Percentiles rank a stretch among this genome's conserved stretches.
Evolutionary conservation across 2,113 vertebrate species (phyloP).

Genomic region (Eulacestoma nigropectus): DNA sequence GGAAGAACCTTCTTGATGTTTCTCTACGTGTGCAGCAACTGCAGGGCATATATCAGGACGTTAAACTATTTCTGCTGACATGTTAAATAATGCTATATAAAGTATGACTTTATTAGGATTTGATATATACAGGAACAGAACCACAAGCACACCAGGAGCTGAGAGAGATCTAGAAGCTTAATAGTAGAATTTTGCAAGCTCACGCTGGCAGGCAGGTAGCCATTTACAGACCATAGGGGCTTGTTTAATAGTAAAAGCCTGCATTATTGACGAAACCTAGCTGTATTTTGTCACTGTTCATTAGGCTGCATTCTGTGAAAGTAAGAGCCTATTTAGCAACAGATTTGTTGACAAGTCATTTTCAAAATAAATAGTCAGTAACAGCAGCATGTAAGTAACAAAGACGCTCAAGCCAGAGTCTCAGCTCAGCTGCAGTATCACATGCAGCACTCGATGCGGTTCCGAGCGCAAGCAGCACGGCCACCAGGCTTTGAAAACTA

Average conservation of each 20-base stretch:
- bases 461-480: background rate
- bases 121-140: background rate
- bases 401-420: too few species aligned
- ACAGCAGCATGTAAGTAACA: background rate
- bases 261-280: background rate
- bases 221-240: background rate
- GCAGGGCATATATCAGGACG: background rate
- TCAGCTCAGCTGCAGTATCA: background rate
- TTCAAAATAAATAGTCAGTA: accelerated
- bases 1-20: background rate
- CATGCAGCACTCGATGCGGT: background rate
- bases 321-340: background rate
- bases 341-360: background rate
- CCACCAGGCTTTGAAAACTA: background rate
- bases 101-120: background rate
- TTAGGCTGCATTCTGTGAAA: background rate
- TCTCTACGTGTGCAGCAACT: background rate
- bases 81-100: background rate
- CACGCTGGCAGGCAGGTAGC: background rate
- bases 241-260: background rate
- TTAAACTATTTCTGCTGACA: accelerated
- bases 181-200: background rate
- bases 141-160: accelerated
- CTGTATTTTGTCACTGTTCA: background rate
- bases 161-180: background rate